Base-by-base conservation (phyloP, 2,113 vertebrate species). In the Lycocorax pyrrhopterus region DNA sequence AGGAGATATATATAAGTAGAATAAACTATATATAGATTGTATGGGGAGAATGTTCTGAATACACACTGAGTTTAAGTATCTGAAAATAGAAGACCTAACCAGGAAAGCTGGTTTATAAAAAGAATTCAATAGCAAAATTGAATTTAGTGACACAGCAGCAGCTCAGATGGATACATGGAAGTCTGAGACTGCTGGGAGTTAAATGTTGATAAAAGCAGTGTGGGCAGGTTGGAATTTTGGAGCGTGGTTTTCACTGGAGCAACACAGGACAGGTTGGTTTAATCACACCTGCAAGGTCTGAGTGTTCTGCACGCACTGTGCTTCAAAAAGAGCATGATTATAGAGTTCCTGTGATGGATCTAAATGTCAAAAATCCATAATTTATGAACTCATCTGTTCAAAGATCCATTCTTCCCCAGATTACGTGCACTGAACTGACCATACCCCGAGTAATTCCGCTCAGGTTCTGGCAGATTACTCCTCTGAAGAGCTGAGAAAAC, bases 331-430 rank as follows among this genome's bases (percentile, higher is more conserved):
- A 80, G 12, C 13, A 29, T 33, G 44, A 74, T 75, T 62, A 63
- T 16, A 16, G 21, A 9, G 21, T 39, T 33, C 68, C 16, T 21
- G 32, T 39, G 35, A 59, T 47, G 51, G 16, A 72, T 56, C 46
- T 23, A 44, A 85, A 58, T 30, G 76, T 46, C 37, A 72, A 21
- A 52, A 46, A 79, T 44, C 27, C 21, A n/a, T 64, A 44, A 85
- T 94, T 87, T 82, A 88, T 83, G 43, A 74, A 56, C 77, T 51
- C 17, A 26, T 67, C 67, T 91, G 56, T 15, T 90, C 85, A 72
- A 66, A 89, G 47, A 39, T 67, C 32, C 49, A 1, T 80, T 52
- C 88, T 76, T 37, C 35, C 79, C 17, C 39, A 66, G 68, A 14
- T 89, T 62, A 39, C 9, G 25, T 33, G 41, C 19, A 13, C 43